A percentile compares a stretch with the other conserved stretches of the same genome.
Conservation (phyloP, 2,797 vertebrate species). For the Anguilla megastoma region DNA sequence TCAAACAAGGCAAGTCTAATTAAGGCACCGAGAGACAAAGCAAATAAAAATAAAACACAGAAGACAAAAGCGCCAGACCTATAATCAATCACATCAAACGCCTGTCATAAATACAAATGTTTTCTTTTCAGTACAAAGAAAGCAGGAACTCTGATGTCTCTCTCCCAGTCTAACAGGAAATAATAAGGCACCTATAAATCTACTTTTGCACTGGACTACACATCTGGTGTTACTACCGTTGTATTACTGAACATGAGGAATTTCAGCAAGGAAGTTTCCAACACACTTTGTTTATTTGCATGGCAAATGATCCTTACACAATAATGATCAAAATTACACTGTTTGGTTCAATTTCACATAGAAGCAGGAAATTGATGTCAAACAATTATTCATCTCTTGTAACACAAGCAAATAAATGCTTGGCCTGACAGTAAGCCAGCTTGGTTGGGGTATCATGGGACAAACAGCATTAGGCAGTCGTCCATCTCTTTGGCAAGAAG, state of each 20-base stretch:
- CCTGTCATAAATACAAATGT: not conserved
- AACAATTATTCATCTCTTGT: not conserved
- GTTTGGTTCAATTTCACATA: not conserved
- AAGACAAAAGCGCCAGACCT: not conserved
- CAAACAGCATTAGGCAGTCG: no score
- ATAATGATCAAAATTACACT: not conserved
- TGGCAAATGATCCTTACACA: not conserved
- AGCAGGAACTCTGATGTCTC: not conserved
- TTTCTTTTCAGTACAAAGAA: not conserved
- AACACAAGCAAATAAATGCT: not conserved
- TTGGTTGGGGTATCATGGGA: not conserved
- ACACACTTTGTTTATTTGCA: not conserved
- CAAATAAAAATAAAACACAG: not conserved
- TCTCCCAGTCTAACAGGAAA: not conserved
- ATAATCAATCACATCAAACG: not conserved
- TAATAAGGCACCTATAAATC: slow-evolving; percentile 1
- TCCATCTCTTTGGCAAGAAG: no score
- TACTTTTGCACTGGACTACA: not conserved
- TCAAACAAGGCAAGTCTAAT: not conserved
- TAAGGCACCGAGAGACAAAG: not conserved
- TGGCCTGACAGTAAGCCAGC: not conserved
- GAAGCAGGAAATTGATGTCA: not conserved
- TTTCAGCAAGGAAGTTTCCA: not conserved
- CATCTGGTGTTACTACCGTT: not conserved
- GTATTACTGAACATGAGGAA: not conserved